Evolutionary conservation across 1,140 invertebrate genomes (phyloP).

Genomic region (Heliconius hermathena): DNA sequence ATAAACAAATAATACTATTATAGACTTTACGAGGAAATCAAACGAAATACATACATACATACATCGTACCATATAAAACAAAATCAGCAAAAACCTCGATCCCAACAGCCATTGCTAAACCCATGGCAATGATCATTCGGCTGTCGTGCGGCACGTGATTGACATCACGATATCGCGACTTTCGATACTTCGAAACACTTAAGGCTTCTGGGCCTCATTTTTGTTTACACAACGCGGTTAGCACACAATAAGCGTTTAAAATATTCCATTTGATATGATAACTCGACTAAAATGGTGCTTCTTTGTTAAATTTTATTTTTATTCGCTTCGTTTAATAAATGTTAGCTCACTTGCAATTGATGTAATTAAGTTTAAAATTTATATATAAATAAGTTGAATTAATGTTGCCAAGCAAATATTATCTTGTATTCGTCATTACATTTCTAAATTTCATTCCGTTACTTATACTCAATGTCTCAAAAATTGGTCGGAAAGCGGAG

Average conservation of each 20-base stretch:
- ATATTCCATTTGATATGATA: constrained; percentile 4
- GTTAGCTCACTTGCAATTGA: background rate
- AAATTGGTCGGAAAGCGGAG: no score
- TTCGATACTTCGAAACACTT: constrained; percentile 31
- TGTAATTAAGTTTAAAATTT: background rate
- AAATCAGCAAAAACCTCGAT: constrained; percentile 1
- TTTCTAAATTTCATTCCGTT: background rate
- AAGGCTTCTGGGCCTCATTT: constrained; percentile 21
- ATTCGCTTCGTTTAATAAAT: background rate
- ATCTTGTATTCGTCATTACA: background rate
- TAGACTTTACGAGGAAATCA: no score
- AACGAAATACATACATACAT: no score
- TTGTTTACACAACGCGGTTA: constrained; percentile 31
- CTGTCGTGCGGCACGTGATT: constrained; percentile 31
- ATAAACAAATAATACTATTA: no score
- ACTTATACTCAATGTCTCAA: no score
- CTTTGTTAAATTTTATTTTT: background rate
- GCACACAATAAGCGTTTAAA: constrained; percentile 8
- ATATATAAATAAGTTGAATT: no score
- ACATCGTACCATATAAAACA: background rate
- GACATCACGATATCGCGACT: constrained; percentile 33
- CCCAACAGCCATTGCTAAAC: constrained; percentile 22
- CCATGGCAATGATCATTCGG: constrained; percentile 31
- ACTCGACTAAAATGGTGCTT: background rate
- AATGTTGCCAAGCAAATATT: background rate